Percentiles rank a stretch among this genome's conserved stretches.
Conservation (phyloP, 2,113 vertebrate genomes). For the Zosterops borbonicus region DNA sequence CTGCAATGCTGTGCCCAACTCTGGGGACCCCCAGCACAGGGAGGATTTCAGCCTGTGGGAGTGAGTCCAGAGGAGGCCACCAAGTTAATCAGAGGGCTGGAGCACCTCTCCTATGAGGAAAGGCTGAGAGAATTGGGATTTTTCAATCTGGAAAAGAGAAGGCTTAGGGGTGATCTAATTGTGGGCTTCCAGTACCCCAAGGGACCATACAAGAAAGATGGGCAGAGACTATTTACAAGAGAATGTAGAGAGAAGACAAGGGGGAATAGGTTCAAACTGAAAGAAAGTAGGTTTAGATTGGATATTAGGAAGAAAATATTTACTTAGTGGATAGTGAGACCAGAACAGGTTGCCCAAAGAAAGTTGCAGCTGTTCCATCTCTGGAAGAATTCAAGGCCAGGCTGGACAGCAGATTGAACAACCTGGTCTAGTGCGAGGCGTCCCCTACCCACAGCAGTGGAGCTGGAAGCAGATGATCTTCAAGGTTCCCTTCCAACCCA, state of each 20-base stretch:
- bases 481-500: neutral
- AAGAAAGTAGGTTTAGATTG: neutral
- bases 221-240: neutral
- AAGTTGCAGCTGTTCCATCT: neutral
- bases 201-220: neutral
- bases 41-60: neutral
- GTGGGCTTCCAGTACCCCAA: neutral
- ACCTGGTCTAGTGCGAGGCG: neutral
- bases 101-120: neutral
- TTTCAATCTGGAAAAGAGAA: neutral
- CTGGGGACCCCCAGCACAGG: neutral
- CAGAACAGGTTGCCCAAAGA: neutral
- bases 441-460: neutral
- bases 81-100: neutral
- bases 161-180: neutral
- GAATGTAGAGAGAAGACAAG: neutral
- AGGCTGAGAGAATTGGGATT: neutral
- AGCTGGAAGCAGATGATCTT: neutral
- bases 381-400: neutral
- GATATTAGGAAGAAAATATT: neutral
- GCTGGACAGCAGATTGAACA: neutral
- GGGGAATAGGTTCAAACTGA: neutral
- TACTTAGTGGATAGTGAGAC: neutral
- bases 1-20: neutral
- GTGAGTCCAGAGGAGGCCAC: neutral